phyloP scores from a whole-genome alignment of 2,797 vertebrate species.

The Thripadectes ignobilis region DNA sequence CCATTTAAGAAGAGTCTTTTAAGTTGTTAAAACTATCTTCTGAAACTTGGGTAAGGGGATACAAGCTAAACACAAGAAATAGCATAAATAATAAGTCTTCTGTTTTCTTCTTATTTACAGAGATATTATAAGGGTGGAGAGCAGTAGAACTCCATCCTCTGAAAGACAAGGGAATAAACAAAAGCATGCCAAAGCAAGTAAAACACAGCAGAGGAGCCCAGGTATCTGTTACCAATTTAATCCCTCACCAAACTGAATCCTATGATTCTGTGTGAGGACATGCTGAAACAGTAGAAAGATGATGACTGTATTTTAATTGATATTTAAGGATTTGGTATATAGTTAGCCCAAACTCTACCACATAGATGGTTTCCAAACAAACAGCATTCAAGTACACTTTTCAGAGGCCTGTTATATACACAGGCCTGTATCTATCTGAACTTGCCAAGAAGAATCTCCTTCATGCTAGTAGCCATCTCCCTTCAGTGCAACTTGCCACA shows the following conservation, averaged over 20 bases:
- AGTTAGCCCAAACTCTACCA: neutral
- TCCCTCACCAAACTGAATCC: neutral
- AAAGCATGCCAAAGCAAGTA: neutral
- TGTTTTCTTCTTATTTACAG: neutral
- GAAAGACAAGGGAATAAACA: neutral
- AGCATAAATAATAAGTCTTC: neutral
- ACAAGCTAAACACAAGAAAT: neutral
- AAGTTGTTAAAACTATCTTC: neutral
- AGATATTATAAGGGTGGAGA: neutral
- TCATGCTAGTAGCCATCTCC: neutral
- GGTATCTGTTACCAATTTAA: neutral
- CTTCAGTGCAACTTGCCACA: neutral
- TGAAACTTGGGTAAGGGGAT: neutral
- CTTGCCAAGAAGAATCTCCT: neutral
- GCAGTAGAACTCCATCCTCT: neutral
- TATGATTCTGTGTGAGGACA: neutral
- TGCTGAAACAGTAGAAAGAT: neutral
- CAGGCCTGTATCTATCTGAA: neutral
- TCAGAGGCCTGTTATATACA: neutral
- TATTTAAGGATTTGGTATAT: neutral
- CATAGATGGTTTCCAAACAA: neutral
- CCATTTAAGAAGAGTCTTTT: neutral
- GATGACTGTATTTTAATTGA: neutral
- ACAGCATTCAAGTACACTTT: neutral
- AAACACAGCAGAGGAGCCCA: neutral